Evolutionary conservation across 2,797 vertebrate species (phyloP).

Genomic region (Sparidentex hasta): DNA sequence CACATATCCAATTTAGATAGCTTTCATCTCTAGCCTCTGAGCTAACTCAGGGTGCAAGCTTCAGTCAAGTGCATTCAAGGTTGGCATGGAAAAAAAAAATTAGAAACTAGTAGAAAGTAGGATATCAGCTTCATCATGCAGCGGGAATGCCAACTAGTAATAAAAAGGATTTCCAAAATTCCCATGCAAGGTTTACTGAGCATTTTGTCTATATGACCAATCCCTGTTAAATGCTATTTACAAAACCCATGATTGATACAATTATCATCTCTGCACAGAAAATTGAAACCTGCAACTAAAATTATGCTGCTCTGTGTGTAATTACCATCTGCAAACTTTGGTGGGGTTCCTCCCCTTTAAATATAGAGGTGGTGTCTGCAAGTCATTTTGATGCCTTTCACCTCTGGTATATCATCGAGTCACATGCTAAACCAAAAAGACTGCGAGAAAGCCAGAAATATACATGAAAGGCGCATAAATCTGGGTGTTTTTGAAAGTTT

Average conservation of each 20-base stretch:
- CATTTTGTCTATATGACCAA: constrained; percentile 21
- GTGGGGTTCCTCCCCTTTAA: constrained; percentile 60
- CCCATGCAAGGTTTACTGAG: constrained; percentile 1
- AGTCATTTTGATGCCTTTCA: constrained; percentile 33
- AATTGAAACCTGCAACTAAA: constrained; percentile 64
- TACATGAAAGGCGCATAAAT: neutral
- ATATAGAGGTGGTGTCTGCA: constrained; percentile 42
- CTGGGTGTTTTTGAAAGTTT: neutral
- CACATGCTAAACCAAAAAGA: constrained; percentile 15
- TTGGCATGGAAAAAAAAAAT: neutral
- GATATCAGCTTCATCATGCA: constrained; percentile 1
- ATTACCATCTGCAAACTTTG: constrained; percentile 61
- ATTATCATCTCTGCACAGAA: constrained; percentile 54
- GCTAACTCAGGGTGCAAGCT: constrained; percentile 27
- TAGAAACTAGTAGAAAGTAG: constrained; percentile 16
- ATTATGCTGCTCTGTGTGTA: constrained; percentile 50
- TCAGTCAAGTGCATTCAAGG: constrained; percentile 43
- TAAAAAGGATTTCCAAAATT: neutral
- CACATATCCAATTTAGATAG: constrained; percentile 54
- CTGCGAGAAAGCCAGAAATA: constrained; percentile 10
- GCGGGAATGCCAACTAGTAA: neutral
- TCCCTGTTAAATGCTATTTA: constrained; percentile 55
- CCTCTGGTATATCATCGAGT: constrained; percentile 9
- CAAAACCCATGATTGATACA: constrained; percentile 67
- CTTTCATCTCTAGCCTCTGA: constrained; percentile 54